These are phyloP conservation scores for Aplochiton taeniatus DNA, from an alignment of 2,797 vertebrate genomes.

Conservation along the genomic window DNA sequence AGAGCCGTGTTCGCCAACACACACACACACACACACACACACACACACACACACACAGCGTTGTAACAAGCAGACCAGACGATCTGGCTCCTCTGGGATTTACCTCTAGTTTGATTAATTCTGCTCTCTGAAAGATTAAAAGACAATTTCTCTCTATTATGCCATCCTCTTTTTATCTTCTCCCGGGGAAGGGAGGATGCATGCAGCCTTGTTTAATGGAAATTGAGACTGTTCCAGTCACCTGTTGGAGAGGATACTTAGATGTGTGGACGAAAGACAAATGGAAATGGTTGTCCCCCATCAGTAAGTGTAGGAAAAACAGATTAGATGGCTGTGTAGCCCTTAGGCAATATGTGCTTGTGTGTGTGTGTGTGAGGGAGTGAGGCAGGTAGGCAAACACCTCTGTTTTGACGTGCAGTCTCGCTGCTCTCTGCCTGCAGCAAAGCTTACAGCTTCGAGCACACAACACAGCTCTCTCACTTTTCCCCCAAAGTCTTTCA, in stretches of 20 bases:
- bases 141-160: neutral
- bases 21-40: neutral
- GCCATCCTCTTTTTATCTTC: neutral
- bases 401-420: neutral
- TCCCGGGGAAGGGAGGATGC: neutral
- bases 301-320: too few relatives aligned
- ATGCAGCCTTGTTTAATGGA: too few relatives aligned
- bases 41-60: neutral
- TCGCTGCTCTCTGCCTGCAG: neutral
- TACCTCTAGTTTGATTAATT: neutral
- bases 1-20: neutral
- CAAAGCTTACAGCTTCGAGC: neutral
- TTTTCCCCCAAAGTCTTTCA: neutral
- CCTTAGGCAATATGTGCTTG: neutral
- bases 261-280: neutral
- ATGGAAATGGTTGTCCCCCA: neutral
- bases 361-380: conserved; percentile 1
- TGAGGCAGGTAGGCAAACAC: neutral
- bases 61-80: neutral
- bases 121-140: neutral
- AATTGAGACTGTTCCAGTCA: neutral
- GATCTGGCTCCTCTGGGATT: neutral
- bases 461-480: neutral
- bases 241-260: neutral
- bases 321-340: too few relatives aligned